These are phyloP conservation scores for Hippocampus zosterae DNA, from an alignment of 2,113 vertebrate genomes.

Conservation along the genomic window DNA sequence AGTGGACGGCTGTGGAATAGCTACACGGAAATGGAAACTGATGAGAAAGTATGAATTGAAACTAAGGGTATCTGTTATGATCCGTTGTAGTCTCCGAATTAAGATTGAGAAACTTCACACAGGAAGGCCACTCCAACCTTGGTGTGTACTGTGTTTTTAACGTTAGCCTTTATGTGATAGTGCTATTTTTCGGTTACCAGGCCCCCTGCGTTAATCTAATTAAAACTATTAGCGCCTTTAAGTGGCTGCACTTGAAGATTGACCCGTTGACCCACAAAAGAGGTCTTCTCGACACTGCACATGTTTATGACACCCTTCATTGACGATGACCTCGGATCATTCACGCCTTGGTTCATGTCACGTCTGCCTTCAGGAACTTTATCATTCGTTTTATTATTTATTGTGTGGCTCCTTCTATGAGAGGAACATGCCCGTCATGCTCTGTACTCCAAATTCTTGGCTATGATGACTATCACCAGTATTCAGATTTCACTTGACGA, in stretches of 20 bases:
- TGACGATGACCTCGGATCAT: background rate
- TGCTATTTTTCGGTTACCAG: background rate
- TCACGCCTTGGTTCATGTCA: background rate
- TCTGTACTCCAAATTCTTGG: no score
- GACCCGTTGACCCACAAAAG: slow-evolving; percentile 33
- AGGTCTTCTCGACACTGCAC: background rate
- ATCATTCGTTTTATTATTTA: no score
- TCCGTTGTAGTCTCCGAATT: no score
- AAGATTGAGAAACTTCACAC: no score
- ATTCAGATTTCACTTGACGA: background rate
- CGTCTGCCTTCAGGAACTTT: background rate
- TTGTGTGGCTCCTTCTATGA: no score
- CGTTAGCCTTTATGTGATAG: background rate
- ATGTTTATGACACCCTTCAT: background rate
- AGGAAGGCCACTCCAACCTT: no score
- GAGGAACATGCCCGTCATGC: no score
- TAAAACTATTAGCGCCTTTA: slow-evolving; percentile 19
- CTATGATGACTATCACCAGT: background rate
- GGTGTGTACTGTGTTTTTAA: no score
- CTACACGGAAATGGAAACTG: no score
- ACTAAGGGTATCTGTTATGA: no score
- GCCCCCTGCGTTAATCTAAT: slow-evolving; percentile 25
- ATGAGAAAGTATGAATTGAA: no score
- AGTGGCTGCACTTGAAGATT: background rate
- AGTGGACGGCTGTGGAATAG: no score